These are phyloP conservation scores for Galeopterus variegatus DNA, from an alignment of 2,113 vertebrate species.

Conservation along the genomic window DNA sequence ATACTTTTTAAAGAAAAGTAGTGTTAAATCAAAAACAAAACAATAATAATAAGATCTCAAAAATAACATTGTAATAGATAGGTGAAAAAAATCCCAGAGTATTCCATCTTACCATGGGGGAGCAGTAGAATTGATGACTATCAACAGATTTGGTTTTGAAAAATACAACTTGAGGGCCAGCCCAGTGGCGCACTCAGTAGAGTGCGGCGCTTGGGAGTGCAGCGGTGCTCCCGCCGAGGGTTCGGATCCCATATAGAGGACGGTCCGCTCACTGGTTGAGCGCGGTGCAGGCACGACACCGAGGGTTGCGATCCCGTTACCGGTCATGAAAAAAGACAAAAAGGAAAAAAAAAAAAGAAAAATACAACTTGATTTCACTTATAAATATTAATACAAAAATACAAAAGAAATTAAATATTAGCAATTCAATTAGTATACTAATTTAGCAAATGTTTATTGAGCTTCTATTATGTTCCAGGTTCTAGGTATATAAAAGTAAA, in stretches of 20 bases:
- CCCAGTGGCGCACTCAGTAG: too few relatives aligned
- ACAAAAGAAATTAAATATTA: conserved; percentile 9
- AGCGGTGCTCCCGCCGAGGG: too few relatives aligned
- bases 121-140: neutral
- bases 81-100: neutral
- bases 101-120: neutral
- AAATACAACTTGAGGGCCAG: neutral
- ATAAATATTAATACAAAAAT: conserved; percentile 14
- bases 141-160: conserved; percentile 34
- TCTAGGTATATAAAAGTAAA: neutral
- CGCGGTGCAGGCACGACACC: too few relatives aligned
- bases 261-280: too few relatives aligned
- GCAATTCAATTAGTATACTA: neutral
- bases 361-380: conserved; percentile 7
- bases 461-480: neutral
- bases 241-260: too few relatives aligned
- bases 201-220: too few relatives aligned
- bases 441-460: neutral
- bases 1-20: conserved; percentile 38
- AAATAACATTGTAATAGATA: conserved; percentile 34
- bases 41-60: neutral
- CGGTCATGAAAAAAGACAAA: too few relatives aligned
- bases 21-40: conserved; percentile 56
- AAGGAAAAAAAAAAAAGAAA: too few relatives aligned
- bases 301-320: too few relatives aligned